phyloP scores from a whole-genome alignment of 2,797 vertebrate genomes.

The Macrochelys suwanniensis region DNA sequence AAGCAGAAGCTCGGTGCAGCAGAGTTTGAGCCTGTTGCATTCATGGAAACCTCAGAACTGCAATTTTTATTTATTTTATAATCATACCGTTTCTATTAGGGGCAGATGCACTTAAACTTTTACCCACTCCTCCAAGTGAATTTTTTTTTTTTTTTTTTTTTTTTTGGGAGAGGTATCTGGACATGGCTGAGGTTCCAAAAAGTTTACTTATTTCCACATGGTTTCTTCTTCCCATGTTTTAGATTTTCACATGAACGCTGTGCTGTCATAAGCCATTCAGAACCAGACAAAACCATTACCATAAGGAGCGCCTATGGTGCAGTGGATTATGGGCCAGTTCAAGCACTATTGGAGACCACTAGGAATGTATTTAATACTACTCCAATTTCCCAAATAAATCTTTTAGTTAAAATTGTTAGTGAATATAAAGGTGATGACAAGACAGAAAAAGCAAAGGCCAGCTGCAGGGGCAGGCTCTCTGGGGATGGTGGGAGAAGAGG shows the following conservation, averaged over 20 bases:
- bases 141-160: too few relatives aligned
- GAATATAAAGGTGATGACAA: neutral
- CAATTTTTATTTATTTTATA: neutral
- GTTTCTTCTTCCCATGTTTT: neutral
- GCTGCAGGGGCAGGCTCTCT: neutral
- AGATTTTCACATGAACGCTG: neutral
- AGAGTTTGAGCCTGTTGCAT: neutral
- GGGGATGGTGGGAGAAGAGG: neutral
- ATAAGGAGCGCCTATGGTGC: fast-evolving
- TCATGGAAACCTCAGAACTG: neutral
- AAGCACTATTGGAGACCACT: fast-evolving
- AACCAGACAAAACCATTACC: neutral
- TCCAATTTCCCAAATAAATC: neutral
- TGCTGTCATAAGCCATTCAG: neutral
- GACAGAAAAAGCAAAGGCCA: neutral
- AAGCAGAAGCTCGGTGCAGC: neutral
- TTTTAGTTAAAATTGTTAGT: neutral
- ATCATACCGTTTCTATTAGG: neutral
- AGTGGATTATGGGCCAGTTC: neutral
- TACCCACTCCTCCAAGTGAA: neutral
- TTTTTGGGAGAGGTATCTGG: neutral
- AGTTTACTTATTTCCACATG: neutral
- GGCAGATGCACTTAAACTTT: neutral
- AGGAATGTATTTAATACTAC: neutral
- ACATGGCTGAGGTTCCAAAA: neutral